Base-by-base conservation (phyloP, 2,797 vertebrate species). In the Coregonus ussuriensis region DNA sequence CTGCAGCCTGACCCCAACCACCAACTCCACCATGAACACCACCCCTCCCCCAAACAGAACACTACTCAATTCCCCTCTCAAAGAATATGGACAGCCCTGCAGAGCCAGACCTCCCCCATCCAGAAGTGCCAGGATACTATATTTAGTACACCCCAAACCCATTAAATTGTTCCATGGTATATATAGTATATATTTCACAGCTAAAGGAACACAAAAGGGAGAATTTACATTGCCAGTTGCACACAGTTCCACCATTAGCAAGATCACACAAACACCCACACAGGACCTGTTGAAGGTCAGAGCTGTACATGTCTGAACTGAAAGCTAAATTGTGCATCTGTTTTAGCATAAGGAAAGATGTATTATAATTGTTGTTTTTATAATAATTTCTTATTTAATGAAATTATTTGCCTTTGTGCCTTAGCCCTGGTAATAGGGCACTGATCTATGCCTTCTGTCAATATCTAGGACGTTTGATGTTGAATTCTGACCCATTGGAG, bases 341-440 rank as follows among this genome's bases (percentile, higher is more conserved):
- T 11, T 47, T 47, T 47, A 9, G 41, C 41, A 47, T 47, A 11
- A 47, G 41, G 41, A 47, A 11, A 47, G 41, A 9, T 47, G 81
- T 79, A 74, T 74, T 25, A 72, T 77, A 56, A 67, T 33, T 21
- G 21, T 21, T 21, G 21, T 21, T n/a, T n/a, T n/a, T n/a, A n/a
- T n/a, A n/a, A n/a, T n/a, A n/a, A 21, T 71, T 79, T 77, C 77
- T 78, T 74, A 89, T 92, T 91, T 90, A 91, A 92, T 87, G 41
- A 47, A 11, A 47, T 47, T 2, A 11, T 47, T 47, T 77, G 75
- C 74, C 67, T 76, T 75, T 59, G 83, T 83, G 69, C 73, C 33
- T 68, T 59, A 66, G 33, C 52, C 14, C 74, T 59, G 71, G 86
- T 77, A 56, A 52, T 25, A 25, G 9, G 62, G 0, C 21, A 65